Conservation (phyloP, 2,113 vertebrate species). For the Pterocles burchelli region DNA sequence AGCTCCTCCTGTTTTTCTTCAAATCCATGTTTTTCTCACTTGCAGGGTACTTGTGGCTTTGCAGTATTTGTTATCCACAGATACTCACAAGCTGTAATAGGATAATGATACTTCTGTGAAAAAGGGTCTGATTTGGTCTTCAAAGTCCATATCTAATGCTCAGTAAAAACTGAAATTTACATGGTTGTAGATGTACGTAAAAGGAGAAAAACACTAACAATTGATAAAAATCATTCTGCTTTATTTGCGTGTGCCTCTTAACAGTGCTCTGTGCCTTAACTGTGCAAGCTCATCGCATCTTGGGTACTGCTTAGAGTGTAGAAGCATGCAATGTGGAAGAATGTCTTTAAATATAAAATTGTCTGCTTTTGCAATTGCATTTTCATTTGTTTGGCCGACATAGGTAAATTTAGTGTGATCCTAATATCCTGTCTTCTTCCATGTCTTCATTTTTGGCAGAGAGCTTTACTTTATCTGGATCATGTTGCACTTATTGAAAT, state of each 20-base stretch:
- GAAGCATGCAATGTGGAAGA: neutral
- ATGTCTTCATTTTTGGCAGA: neutral
- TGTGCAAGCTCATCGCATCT: neutral
- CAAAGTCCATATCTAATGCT: neutral
- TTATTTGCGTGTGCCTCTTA: neutral
- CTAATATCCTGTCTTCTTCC: neutral
- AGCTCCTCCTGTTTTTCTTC: neutral
- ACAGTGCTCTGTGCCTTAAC: accelerated
- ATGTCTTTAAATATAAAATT: neutral
- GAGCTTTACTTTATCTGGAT: neutral
- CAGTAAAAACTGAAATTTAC: neutral
- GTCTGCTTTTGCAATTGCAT: neutral
- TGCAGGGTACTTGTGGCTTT: neutral
- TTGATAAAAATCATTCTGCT: neutral
- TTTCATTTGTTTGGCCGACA: neutral
- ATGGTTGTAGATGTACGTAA: neutral
- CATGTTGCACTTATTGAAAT: neutral
- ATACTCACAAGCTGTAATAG: neutral
- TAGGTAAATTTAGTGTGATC: neutral
- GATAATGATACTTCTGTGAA: neutral
- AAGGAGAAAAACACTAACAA: neutral
- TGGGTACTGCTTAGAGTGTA: neutral
- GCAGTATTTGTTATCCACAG: neutral
- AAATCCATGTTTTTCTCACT: neutral
- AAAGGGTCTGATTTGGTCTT: neutral